These are phyloP conservation scores for Tragelaphus strepsiceros DNA, from an alignment of 2,113 vertebrate species.

Conservation along the genomic window DNA sequence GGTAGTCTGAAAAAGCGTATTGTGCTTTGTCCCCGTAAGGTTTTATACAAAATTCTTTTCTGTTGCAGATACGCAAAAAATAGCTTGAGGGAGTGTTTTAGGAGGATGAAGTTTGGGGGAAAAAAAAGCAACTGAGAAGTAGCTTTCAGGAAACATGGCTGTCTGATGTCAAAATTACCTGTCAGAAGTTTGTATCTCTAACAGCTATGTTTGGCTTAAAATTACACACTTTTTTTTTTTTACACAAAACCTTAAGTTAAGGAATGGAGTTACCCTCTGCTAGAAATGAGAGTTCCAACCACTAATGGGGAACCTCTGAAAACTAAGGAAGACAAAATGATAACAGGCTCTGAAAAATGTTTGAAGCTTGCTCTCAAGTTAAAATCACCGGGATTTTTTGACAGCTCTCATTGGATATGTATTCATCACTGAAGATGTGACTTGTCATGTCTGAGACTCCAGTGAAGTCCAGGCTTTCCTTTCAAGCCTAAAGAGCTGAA, in stretches of 20 bases:
- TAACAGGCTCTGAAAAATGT: not conserved
- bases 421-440: not conserved
- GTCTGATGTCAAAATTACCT: not conserved
- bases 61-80: not conserved
- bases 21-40: not conserved
- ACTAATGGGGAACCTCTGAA: not conserved
- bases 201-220: not conserved
- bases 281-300: not conserved
- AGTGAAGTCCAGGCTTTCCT: constrained; percentile 53
- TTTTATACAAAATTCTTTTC: not conserved
- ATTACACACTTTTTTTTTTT: not conserved
- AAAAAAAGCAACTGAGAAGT: not conserved
- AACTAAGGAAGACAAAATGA: not conserved
- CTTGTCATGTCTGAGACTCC: constrained; percentile 46
- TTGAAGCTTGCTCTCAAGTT: not conserved
- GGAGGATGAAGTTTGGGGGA: not conserved
- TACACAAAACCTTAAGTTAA: not conserved
- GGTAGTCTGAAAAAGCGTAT: not conserved
- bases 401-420: not conserved
- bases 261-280: not conserved
- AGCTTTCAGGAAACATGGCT: not conserved
- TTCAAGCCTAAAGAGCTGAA: constrained; percentile 50
- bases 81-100: not conserved
- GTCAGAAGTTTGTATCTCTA: not conserved
- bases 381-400: constrained; percentile 2